phyloP scores from a whole-genome alignment of 2,888 invertebrate species.

The Caenorhabditis parvicauda region DNA sequence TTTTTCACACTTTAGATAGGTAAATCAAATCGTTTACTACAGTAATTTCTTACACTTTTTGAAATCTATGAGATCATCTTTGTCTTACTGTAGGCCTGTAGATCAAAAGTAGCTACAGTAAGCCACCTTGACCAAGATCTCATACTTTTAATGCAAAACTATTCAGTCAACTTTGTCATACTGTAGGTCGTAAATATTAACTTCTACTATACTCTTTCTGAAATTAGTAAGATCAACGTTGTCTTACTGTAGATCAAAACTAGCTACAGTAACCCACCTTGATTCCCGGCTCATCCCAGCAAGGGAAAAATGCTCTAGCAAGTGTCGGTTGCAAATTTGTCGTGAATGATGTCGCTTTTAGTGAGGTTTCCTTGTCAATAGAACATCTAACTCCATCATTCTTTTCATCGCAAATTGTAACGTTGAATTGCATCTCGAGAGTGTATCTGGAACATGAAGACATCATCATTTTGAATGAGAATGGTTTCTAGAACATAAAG shows the following conservation, averaged over 20 bases:
- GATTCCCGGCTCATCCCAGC: conserved; percentile 59
- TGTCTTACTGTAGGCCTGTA: too few species aligned
- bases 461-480: background rate
- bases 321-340: conserved; percentile 60
- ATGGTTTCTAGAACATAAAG: too few species aligned
- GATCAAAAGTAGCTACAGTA: too few species aligned
- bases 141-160: too few species aligned
- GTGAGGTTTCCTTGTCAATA: conserved; percentile 11
- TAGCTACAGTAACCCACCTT: conserved; percentile 20
- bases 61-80: too few species aligned
- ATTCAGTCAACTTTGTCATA: too few species aligned
- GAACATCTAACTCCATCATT: conserved; percentile 37
- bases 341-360: conserved; percentile 41
- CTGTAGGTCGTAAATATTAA: background rate
- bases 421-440: conserved; percentile 37
- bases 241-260: background rate
- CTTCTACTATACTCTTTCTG: background rate
- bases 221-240: background rate
- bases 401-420: conserved; percentile 32
- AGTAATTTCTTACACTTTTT: too few species aligned
- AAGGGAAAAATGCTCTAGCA: conserved; percentile 56
- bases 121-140: too few species aligned
- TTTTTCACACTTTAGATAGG: too few species aligned
- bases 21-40: too few species aligned
- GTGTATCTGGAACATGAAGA: conserved; percentile 19